These are phyloP conservation scores for Sphaerodactylus townsendi DNA, from an alignment of 2,113 vertebrate genomes.

Conservation along the genomic window DNA sequence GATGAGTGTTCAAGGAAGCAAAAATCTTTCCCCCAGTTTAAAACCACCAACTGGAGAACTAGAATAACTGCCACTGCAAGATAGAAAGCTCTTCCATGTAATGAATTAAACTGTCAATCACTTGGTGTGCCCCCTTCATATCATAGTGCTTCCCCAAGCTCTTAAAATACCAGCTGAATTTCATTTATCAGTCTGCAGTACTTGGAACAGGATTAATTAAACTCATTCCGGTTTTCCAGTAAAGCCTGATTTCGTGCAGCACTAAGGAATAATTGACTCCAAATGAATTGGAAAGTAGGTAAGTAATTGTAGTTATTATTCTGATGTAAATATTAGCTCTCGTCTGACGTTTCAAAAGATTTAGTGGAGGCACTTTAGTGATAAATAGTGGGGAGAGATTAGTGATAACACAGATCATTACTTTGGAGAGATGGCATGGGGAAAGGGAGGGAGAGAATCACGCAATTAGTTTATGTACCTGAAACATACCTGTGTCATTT, in stretches of 20 bases:
- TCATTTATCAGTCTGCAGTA: conserved; percentile 78
- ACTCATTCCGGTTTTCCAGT: conserved; percentile 64
- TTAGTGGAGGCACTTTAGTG: conserved; percentile 46
- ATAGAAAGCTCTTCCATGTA: conserved; percentile 68
- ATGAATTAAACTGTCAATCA: conserved; percentile 81
- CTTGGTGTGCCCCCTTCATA: conserved; percentile 66
- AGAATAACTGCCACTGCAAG: conserved; percentile 57
- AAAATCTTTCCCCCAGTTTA: conserved; percentile 42
- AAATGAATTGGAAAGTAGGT: conserved; percentile 69
- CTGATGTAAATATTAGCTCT: conserved; percentile 80
- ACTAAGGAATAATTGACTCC: conserved; percentile 67
- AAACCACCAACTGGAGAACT: conserved; percentile 70
- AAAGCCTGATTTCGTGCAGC: conserved; percentile 64
- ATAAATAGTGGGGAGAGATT: no score
- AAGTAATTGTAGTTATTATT: conserved; percentile 79
- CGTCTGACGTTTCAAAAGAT: conserved; percentile 67
- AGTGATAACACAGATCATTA: conserved; percentile 60
- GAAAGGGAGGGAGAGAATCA: conserved; percentile 57
- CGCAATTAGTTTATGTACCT: conserved; percentile 69
- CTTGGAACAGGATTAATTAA: conserved; percentile 82
- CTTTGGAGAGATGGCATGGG: conserved; percentile 42
- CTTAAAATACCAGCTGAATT: conserved; percentile 79
- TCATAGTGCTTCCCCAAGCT: conserved; percentile 68
- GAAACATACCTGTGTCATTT: conserved; percentile 46
- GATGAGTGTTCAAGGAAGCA: conserved; percentile 15